Percentiles rank a stretch among this genome's conserved stretches.
Conservation (phyloP, 2,888 invertebrate genomes). For the Melanchra persicariae region DNA sequence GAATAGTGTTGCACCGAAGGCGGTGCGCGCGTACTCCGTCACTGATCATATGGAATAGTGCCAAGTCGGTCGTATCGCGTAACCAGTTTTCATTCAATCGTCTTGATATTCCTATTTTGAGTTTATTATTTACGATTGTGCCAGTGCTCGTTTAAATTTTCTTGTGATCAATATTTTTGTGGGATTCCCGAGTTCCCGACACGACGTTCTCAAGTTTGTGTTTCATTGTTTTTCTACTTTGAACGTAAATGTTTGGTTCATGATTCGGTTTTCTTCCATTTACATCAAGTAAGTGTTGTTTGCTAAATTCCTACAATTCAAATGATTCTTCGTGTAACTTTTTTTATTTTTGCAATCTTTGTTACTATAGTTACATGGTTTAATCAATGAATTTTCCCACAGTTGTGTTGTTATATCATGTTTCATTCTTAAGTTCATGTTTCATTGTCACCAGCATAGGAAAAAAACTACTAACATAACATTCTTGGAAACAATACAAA, state of each 20-base stretch:
- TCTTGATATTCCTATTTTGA: slow-evolving; percentile 59
- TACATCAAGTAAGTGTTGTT: slow-evolving; percentile 45
- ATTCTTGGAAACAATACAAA: slow-evolving; percentile 25
- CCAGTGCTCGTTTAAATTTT: slow-evolving; percentile 40
- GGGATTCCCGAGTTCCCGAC: slow-evolving; percentile 6
- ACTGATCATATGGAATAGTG: slow-evolving; percentile 81
- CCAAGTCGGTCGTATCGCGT: slow-evolving; percentile 84
- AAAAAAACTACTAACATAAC: background rate
- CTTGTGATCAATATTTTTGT: slow-evolving; percentile 18
- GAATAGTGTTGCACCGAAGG: slow-evolving; percentile 70
- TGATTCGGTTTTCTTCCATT: slow-evolving; percentile 4
- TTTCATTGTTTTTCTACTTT: slow-evolving; percentile 13
- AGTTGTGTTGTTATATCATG: slow-evolving; percentile 41
- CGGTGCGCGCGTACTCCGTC: slow-evolving; percentile 69
- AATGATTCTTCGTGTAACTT: slow-evolving; percentile 10
- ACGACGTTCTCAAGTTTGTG: slow-evolving; percentile 3
- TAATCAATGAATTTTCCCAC: slow-evolving; percentile 41
- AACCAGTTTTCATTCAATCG: slow-evolving; percentile 66
- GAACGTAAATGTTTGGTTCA: slow-evolving; percentile 16
- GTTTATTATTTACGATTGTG: slow-evolving; percentile 55
- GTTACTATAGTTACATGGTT: slow-evolving; percentile 22
- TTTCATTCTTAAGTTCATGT: slow-evolving; percentile 24
- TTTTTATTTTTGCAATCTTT: background rate
- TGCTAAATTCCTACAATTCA: slow-evolving; percentile 29
- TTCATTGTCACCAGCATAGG: slow-evolving; percentile 28